A percentile compares a stretch with the other conserved stretches of the same genome.
phyloP scores from a whole-genome alignment of 2,888 invertebrate genomes.

The Ypsolopha sequella region DNA sequence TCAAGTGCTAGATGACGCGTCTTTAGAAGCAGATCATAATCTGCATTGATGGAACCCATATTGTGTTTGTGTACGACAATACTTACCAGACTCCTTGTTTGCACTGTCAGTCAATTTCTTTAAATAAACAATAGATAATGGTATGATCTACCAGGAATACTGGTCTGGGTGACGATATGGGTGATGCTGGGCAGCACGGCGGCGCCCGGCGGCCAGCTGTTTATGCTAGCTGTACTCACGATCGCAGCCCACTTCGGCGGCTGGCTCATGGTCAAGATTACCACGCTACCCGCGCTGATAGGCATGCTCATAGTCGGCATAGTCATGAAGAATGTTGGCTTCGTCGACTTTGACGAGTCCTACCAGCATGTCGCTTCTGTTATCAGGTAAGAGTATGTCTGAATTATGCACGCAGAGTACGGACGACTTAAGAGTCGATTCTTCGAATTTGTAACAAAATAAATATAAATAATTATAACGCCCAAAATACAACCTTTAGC shows the following conservation, averaged over 20 bases:
- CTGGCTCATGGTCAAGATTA: conserved; percentile 80
- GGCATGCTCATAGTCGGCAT: conserved; percentile 91
- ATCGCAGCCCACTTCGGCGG: conserved; percentile 87
- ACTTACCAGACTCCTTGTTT: no score
- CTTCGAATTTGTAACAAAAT: no score
- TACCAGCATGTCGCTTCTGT: conserved; percentile 77
- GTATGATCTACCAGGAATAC: conserved; percentile 54
- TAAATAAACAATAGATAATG: not conserved
- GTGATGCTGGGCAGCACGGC: conserved; percentile 82
- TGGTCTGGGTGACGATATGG: conserved; percentile 83
- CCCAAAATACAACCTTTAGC: no score
- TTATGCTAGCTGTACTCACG: conserved; percentile 80
- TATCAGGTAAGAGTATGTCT: conserved; percentile 68
- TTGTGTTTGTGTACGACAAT: no score
- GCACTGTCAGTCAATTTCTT: not conserved
- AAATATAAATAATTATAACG: no score
- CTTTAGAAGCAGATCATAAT: no score
- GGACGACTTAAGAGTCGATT: no score
- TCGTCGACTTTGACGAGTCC: conserved; percentile 77
- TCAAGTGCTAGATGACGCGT: no score
- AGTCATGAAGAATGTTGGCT: conserved; percentile 77
- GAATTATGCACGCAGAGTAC: no score
- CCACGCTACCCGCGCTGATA: conserved; percentile 86
- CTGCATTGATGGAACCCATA: no score
- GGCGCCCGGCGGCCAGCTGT: conserved; percentile 87